A percentile compares a stretch with the other conserved stretches of the same genome.
Evolutionary conservation across 1,140 invertebrate genomes (phyloP).

Genomic region (Brachionus sp.): DNA sequence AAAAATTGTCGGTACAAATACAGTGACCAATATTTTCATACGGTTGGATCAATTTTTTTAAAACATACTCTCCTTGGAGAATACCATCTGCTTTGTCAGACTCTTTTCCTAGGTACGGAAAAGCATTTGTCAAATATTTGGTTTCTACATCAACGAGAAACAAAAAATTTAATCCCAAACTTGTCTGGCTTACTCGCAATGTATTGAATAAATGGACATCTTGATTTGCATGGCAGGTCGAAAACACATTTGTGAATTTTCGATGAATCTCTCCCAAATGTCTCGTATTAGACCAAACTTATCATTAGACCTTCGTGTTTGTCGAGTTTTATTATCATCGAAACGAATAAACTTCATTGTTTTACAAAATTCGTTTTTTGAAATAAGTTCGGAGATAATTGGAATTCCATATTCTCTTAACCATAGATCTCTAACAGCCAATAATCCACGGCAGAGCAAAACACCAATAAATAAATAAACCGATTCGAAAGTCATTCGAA

Average conservation of each 20-base stretch:
- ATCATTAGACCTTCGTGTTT: neutral
- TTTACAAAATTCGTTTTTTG: constrained; percentile 33
- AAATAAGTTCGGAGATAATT: too few species aligned
- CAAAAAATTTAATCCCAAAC: too few species aligned
- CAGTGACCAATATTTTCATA: neutral
- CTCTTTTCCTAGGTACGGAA: too few species aligned
- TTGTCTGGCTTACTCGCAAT: too few species aligned
- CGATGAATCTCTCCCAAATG: constrained; percentile 47
- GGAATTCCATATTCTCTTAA: neutral
- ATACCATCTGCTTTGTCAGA: neutral
- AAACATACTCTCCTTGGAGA: neutral
- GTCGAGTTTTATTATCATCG: constrained; percentile 39
- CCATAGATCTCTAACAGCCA: neutral
- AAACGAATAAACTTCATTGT: constrained; percentile 43
- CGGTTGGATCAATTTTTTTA: neutral
- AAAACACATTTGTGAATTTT: constrained; percentile 40
- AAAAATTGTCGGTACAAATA: too few species aligned
- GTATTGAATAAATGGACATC: neutral
- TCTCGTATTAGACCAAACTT: constrained; percentile 46
- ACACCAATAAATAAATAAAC: neutral
- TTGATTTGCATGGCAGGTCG: neutral
- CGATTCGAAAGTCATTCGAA: neutral
- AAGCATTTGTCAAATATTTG: too few species aligned
- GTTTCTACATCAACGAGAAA: too few species aligned
- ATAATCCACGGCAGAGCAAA: neutral